These are phyloP conservation scores for Dendropsophus ebraccatus DNA, from an alignment of 2,113 vertebrate species.

Conservation along the genomic window DNA sequence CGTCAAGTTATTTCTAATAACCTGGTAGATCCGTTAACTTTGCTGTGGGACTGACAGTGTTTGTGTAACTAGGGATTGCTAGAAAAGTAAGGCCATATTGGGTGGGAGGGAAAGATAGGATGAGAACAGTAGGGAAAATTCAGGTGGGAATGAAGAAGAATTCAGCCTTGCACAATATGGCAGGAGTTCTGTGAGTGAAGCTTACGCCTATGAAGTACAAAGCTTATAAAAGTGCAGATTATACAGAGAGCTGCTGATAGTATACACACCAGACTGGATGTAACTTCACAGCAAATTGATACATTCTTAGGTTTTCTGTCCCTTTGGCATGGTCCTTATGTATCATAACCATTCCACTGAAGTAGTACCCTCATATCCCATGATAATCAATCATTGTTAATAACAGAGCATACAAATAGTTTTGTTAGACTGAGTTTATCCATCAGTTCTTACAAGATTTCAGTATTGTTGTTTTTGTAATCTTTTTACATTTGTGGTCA, in stretches of 20 bases:
- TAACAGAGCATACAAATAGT: too few relatives aligned
- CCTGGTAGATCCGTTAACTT: slow-evolving; percentile 64
- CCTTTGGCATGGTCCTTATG: neutral
- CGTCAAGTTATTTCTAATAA: slow-evolving; percentile 64
- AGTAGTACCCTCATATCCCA: too few relatives aligned
- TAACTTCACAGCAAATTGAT: too few relatives aligned
- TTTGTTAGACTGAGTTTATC: too few relatives aligned
- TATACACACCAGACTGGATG: neutral
- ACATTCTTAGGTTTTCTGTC: too few relatives aligned
- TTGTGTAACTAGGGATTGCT: slow-evolving; percentile 53
- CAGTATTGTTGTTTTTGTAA: too few relatives aligned
- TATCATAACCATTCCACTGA: too few relatives aligned
- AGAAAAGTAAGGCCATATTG: neutral
- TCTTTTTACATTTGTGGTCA: too few relatives aligned
- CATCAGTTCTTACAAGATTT: too few relatives aligned
- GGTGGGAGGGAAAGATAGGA: neutral
- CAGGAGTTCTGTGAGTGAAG: neutral
- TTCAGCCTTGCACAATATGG: neutral
- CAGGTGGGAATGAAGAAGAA: neutral
- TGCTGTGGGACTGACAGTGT: slow-evolving; percentile 64
- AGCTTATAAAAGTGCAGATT: neutral
- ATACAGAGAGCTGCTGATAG: neutral
- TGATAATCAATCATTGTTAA: too few relatives aligned
- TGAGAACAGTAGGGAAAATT: neutral
- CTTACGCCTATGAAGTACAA: neutral